Conservation (phyloP, 2,888 invertebrate species). For the Oxystoma pomonae region DNA sequence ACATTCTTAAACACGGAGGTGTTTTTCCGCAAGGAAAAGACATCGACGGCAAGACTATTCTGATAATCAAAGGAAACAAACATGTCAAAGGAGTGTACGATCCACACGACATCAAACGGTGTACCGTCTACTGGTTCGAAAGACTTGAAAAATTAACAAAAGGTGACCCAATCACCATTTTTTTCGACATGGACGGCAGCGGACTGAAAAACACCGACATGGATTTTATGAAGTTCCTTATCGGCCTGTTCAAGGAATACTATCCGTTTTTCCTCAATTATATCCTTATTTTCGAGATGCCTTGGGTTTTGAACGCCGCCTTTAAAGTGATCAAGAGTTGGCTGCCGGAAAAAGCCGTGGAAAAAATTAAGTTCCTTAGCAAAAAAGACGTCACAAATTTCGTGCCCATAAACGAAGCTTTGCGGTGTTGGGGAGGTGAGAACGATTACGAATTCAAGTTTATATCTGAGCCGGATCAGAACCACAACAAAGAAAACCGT, state of each 20-base stretch:
- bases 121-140: constrained; percentile 85
- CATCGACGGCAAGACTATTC: constrained; percentile 69
- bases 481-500: not conserved
- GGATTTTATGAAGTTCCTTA: constrained; percentile 85
- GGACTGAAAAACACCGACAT: constrained; percentile 87
- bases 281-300: constrained; percentile 89
- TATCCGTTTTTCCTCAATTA: constrained; percentile 86
- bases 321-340: constrained; percentile 87
- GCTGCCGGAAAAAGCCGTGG: constrained; percentile 83
- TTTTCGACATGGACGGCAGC: constrained; percentile 88
- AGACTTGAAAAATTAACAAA: constrained; percentile 64
- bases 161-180: constrained; percentile 73
- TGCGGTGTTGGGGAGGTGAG: constrained; percentile 75
- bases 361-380: constrained; percentile 80
- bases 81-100: constrained; percentile 76
- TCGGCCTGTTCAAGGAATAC: constrained; percentile 80
- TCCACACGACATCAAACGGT: constrained; percentile 70
- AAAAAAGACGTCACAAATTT: constrained; percentile 70
- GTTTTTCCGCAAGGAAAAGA: constrained; percentile 77
- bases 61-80: constrained; percentile 77
- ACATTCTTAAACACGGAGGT: constrained; percentile 71
- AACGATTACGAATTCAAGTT: constrained; percentile 72
- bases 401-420: constrained; percentile 70
- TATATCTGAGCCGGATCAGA: constrained; percentile 52
- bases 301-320: constrained; percentile 89